Evolutionary conservation across 2,113 vertebrate species (phyloP).

Genomic region (Hystrix brachyura): DNA sequence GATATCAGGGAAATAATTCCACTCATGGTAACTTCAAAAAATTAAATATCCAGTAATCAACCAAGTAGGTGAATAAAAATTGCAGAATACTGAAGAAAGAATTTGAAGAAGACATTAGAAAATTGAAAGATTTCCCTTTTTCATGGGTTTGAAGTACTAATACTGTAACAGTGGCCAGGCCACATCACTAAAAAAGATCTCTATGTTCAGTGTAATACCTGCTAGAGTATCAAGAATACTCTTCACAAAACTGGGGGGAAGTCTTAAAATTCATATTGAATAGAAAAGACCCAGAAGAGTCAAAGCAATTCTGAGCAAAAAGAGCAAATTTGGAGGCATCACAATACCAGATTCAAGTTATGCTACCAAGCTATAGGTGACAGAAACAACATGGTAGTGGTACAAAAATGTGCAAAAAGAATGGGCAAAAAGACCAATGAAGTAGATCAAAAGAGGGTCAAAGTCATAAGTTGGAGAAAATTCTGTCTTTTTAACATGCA

Average conservation of each 20-base stretch:
- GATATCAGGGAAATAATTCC: background rate
- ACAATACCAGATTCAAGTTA: background rate
- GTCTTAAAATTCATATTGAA: background rate
- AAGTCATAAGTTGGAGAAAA: background rate
- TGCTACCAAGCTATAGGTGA: background rate
- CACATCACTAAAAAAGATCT: background rate
- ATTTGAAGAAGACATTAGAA: background rate
- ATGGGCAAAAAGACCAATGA: background rate
- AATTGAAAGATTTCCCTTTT: background rate
- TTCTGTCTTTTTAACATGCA: background rate
- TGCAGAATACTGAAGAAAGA: background rate
- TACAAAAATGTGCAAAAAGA: background rate
- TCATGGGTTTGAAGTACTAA: background rate
- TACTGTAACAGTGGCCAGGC: background rate
- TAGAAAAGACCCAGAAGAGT: background rate
- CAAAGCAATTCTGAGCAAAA: background rate
- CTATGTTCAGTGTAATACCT: background rate
- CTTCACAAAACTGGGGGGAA: background rate
- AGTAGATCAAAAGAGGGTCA: too few relatives aligned
- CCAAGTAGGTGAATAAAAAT: background rate
- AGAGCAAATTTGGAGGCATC: background rate
- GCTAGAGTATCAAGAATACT: background rate
- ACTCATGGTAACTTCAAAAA: background rate
- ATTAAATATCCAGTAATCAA: background rate
- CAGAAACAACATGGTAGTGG: background rate